Percentiles rank a stretch among this genome's conserved stretches.
phyloP scores from a whole-genome alignment of 2,113 vertebrate species.

The Pycnonotus jocosus region DNA sequence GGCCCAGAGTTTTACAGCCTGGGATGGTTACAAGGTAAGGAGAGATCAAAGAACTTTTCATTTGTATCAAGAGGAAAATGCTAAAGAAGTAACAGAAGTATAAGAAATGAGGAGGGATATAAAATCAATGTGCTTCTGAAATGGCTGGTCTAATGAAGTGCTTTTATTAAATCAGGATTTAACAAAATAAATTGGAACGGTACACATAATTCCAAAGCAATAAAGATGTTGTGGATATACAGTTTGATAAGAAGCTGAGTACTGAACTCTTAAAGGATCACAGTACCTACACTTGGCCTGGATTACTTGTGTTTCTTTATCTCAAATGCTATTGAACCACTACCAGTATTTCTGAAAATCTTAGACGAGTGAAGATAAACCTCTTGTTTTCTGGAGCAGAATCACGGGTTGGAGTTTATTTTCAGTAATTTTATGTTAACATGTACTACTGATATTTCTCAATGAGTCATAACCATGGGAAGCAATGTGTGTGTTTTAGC shows the following conservation, averaged over 20 bases:
- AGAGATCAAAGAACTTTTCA: background rate
- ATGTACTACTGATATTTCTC: background rate
- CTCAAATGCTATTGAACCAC: background rate
- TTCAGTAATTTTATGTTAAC: background rate
- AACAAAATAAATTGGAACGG: conserved; percentile 6
- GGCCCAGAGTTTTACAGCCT: background rate
- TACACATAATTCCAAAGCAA: conserved; percentile 29
- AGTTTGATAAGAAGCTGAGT: background rate
- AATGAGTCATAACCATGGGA: background rate
- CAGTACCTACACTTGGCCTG: background rate
- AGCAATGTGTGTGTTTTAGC: background rate
- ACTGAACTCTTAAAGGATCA: background rate
- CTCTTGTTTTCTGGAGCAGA: background rate
- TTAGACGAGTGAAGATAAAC: background rate
- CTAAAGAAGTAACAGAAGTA: background rate
- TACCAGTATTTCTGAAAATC: background rate
- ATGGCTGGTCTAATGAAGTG: conserved; percentile 45
- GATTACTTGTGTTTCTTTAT: background rate
- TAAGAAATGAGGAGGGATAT: conserved; percentile 42
- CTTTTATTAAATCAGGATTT: conserved; percentile 55
- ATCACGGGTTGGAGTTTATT: background rate
- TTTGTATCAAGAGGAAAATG: background rate
- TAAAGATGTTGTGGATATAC: conserved; percentile 31
- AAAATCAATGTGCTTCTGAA: conserved; percentile 62
- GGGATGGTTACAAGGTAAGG: background rate